These are phyloP conservation scores for Aphyosemion australe DNA, from an alignment of 2,113 vertebrate genomes.

Conservation along the genomic window DNA sequence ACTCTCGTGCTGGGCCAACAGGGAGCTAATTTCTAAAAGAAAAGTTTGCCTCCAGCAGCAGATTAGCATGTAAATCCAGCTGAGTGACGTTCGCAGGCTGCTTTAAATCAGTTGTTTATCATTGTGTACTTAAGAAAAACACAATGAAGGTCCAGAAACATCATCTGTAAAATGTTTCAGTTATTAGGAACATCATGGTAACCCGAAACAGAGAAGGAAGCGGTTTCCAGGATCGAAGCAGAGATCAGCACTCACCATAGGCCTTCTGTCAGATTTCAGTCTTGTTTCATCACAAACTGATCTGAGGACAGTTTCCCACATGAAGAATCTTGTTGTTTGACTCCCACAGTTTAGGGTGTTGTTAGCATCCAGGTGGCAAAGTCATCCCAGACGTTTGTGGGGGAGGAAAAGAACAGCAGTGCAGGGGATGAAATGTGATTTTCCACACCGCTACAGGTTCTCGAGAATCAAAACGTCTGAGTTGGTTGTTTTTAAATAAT, in stretches of 20 bases:
- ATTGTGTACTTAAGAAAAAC: no score
- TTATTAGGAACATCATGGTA: not conserved
- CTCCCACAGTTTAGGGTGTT: constrained; percentile 23
- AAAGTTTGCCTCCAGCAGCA: not conserved
- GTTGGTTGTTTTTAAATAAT: not conserved
- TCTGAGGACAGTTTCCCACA: constrained; percentile 50
- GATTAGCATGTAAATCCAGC: constrained; percentile 3
- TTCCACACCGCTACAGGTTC: not conserved
- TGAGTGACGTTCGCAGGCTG: not conserved
- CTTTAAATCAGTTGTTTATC: not conserved
- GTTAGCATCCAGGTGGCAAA: constrained; percentile 37
- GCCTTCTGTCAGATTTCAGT: constrained; percentile 17
- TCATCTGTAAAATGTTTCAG: not conserved
- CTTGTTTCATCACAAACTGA: constrained; percentile 9
- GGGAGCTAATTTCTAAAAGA: no score
- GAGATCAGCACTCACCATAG: not conserved
- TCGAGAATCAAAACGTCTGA: constrained; percentile 12
- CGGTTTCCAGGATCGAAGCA: not conserved
- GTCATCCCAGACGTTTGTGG: constrained; percentile 23
- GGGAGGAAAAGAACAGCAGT: not conserved
- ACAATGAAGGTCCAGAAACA: not conserved
- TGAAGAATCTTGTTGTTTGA: constrained; percentile 33
- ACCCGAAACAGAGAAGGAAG: no score
- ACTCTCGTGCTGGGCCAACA: constrained; percentile 8
- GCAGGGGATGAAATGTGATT: constrained; percentile 2